Evolutionary conservation across 35 echinoderm and acorn worm species (phyloP).

Genomic region (Amphiura filiformis): DNA sequence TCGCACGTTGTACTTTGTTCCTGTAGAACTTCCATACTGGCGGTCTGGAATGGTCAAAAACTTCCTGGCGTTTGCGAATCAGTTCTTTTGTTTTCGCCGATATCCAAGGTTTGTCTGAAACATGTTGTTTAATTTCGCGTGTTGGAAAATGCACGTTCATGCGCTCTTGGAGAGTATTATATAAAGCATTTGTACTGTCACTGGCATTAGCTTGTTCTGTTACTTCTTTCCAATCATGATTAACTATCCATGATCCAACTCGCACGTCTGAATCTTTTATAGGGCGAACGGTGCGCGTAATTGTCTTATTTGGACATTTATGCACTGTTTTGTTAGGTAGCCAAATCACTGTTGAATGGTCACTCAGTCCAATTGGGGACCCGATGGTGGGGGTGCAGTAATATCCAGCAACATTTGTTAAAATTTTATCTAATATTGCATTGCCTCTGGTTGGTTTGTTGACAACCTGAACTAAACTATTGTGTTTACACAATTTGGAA

Average conservation of each 20-base stretch:
- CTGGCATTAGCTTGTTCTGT: background rate
- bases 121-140: too few species aligned
- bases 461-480: constrained; percentile 21
- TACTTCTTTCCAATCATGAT: constrained; percentile 44
- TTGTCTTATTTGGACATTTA: background rate
- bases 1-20: constrained; percentile 17
- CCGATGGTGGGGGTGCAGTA: background rate
- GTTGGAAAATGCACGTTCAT: too few species aligned
- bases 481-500: background rate
- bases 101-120: too few species aligned
- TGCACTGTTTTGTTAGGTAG: background rate
- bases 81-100: too few species aligned
- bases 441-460: constrained; percentile 24
- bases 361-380: constrained; percentile 30
- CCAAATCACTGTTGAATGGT: constrained; percentile 37
- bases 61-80: too few species aligned
- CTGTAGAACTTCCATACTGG: constrained; percentile 19
- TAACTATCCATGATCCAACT: constrained; percentile 56
- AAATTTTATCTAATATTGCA: constrained; percentile 28
- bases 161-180: constrained; percentile 9
- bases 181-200: constrained; percentile 34
- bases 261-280: constrained; percentile 31
- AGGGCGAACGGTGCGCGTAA: constrained; percentile 16
- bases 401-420: constrained; percentile 7
- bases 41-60: constrained; percentile 9